Base-by-base conservation (phyloP, 2,113 vertebrate species). In the Blennius ocellaris region DNA sequence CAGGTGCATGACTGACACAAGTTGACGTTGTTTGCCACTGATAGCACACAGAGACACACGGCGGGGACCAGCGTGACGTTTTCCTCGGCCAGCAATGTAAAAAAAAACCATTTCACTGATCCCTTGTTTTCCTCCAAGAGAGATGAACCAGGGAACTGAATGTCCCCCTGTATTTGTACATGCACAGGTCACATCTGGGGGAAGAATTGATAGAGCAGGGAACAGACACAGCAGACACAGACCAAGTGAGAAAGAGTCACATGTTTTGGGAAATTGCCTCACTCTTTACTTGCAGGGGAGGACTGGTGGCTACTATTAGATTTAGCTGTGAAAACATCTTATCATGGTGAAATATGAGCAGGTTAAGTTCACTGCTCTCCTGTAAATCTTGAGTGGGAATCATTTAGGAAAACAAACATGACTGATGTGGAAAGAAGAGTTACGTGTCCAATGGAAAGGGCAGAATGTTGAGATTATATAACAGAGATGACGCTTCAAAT, bases 111-210 rank as follows among this genome's bases (percentile, higher is more conserved):
- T 71, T 17, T 50, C 69, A 47, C 67, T 63, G 68, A 55, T 61
- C 68, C 63, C 55, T 75, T 80, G 75, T 81, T 90, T 84, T 81
- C 59, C 40, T 72, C 55, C 14, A 71, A 68, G 69, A 40, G n/a
- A 82, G 71, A 81, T 14, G 48, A 52, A 76, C 61, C 37, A 11
- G 80, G 52, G 88, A 85, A 88, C 85, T 81, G 82, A 77, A 83
- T 69, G 86, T 90, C 86, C 83, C 68, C 60, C 73, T 87, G 68
- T 67, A 68, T 81, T 78, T 62, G 78, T 43, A 73, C 56, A 79
- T 73, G 76, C 64, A 71, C 83, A 73, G 67, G 66, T 83, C 80
- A 73, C 91, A 92, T 92, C 93, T 94, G 92, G 83, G 58, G 78
- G 78, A 92, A 73, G 82, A 78, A 90, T 93, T 77, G 85, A 85